phyloP scores from a whole-genome alignment of 2,113 vertebrate genomes.

The Archilochus colubris region DNA sequence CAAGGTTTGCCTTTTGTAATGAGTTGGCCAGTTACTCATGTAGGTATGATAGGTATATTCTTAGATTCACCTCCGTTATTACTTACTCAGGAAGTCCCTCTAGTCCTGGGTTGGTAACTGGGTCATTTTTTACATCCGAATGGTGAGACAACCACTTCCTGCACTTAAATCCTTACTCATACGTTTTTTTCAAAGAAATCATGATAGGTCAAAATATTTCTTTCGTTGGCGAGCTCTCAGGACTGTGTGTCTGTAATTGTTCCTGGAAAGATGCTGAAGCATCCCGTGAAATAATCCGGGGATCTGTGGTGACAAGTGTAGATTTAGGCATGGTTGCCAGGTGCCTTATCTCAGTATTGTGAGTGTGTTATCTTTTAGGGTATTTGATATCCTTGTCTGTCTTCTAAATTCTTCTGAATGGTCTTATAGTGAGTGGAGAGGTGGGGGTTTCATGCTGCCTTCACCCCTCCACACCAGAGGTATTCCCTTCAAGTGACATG shows the following conservation, averaged over 20 bases:
- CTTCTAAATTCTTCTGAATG: neutral
- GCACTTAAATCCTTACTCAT: neutral
- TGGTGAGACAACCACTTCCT: conserved; percentile 8
- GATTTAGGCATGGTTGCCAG: neutral
- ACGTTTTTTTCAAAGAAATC: neutral
- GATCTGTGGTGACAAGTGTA: neutral
- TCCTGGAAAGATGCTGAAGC: conserved; percentile 10
- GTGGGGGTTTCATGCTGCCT: neutral
- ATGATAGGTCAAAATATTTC: neutral
- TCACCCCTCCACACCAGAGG: neutral
- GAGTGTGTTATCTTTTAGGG: neutral
- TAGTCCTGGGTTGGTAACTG: conserved; percentile 42
- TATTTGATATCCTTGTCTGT: neutral
- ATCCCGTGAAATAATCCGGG: neutral
- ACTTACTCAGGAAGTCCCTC: conserved; percentile 54
- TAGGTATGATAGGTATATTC: conserved; percentile 72
- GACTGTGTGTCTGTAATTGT: neutral
- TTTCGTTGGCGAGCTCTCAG: neutral
- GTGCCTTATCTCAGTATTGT: neutral
- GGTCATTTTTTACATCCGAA: conserved; percentile 52
- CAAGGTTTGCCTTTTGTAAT: conserved; percentile 31
- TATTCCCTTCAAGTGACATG: fast-evolving
- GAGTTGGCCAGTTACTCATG: conserved; percentile 65
- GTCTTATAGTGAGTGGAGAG: neutral
- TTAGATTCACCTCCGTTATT: conserved; percentile 62